phyloP scores from a whole-genome alignment of 2,113 vertebrate species.

The Tichodroma muraria region DNA sequence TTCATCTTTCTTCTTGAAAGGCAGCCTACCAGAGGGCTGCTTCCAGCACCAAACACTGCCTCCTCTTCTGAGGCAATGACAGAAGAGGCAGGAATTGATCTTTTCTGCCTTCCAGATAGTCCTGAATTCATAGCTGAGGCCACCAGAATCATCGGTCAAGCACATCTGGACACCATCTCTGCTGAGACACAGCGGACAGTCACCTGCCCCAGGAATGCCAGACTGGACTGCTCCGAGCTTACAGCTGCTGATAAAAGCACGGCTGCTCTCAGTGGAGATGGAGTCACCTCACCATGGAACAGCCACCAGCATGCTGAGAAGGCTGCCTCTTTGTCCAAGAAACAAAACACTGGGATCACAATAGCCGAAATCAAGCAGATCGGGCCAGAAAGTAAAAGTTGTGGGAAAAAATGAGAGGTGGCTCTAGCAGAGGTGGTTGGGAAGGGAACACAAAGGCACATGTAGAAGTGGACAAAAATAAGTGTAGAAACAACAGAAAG shows the following conservation, averaged over 20 bases:
- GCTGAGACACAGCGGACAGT: neutral
- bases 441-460: neutral
- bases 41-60: fast-evolving
- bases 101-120: neutral
- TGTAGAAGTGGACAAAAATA: neutral
- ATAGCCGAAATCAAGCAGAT: neutral
- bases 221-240: fast-evolving
- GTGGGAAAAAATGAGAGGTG: neutral
- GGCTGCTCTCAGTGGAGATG: neutral
- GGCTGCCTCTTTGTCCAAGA: neutral
- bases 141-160: fast-evolving
- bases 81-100: neutral
- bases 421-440: neutral
- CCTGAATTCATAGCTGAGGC: neutral
- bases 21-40: neutral
- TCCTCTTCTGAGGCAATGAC: neutral
- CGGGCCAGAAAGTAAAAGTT: neutral
- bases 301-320: neutral
- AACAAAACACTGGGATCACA: neutral
- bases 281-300: neutral
- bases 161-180: neutral
- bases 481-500: neutral
- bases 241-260: neutral
- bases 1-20: neutral
- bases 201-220: neutral